Percentiles rank a stretch among this genome's conserved stretches.
Evolutionary conservation across 2,888 invertebrate genomes (phyloP).

Genomic region (Dryadula phaetusa): DNA sequence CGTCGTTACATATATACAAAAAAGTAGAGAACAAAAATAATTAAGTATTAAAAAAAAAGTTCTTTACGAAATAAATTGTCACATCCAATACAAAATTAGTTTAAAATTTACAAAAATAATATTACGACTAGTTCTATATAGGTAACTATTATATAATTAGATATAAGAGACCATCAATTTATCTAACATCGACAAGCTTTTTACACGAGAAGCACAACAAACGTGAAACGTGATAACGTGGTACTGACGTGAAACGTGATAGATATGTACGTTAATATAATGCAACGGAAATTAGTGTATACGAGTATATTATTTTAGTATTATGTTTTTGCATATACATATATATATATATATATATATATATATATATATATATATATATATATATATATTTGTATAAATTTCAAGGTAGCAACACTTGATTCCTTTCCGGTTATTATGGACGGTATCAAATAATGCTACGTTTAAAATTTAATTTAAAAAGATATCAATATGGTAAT

Average conservation of each 20-base stretch:
- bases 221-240: conserved; percentile 21
- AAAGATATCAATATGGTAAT: neutral
- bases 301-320: neutral
- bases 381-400: too few species aligned
- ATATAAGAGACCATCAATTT: conserved; percentile 56
- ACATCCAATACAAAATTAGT: conserved; percentile 10
- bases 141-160: conserved; percentile 62
- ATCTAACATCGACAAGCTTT: conserved; percentile 39
- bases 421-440: neutral
- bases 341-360: too few species aligned
- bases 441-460: neutral
- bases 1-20: neutral
- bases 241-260: conserved; percentile 12
- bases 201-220: conserved; percentile 21
- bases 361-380: too few species aligned
- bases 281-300: conserved; percentile 9
- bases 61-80: neutral
- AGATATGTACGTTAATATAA: conserved; percentile 23
- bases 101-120: conserved; percentile 71
- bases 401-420: neutral
- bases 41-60: neutral
- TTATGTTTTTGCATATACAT: conserved; percentile 8
- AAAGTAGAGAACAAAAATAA: too few species aligned
- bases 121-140: conserved; percentile 74
- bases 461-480: neutral